Conservation (phyloP, 2,888 invertebrate species). For the Thymelicus acteon region DNA sequence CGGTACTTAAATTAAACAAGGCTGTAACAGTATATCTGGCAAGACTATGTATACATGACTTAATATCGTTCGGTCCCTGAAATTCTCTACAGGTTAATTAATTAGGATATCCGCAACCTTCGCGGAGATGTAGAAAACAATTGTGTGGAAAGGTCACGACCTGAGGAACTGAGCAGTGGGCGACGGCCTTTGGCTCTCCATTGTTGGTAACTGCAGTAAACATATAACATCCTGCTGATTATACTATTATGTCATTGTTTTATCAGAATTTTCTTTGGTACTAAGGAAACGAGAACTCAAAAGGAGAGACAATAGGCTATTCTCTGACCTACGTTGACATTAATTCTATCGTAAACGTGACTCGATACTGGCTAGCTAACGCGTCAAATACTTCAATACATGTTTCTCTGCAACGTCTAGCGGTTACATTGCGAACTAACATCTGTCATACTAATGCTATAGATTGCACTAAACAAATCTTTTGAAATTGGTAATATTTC, state of each 20-base stretch:
- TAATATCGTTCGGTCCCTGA: background rate
- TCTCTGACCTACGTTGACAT: background rate
- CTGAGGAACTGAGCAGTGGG: slow-evolving; percentile 43
- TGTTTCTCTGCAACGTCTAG: too few relatives aligned
- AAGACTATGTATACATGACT: too few relatives aligned
- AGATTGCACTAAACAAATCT: too few relatives aligned
- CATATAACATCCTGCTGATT: slow-evolving; percentile 29
- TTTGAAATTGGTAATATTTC: too few relatives aligned
- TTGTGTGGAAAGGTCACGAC: slow-evolving; percentile 56
- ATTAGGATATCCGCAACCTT: background rate
- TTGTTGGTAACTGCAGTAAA: slow-evolving; percentile 34
- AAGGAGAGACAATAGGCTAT: background rate
- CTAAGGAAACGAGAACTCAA: background rate
- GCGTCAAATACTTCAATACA: background rate
- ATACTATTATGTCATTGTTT: slow-evolving; percentile 22
- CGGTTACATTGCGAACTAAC: too few relatives aligned
- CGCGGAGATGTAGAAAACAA: slow-evolving; percentile 39
- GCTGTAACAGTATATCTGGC: too few relatives aligned
- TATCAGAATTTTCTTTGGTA: background rate
- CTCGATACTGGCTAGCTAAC: background rate
- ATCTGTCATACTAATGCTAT: too few relatives aligned
- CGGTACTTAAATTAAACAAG: too few relatives aligned
- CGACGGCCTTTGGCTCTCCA: slow-evolving; percentile 42
- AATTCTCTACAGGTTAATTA: background rate
- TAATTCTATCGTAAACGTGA: too few relatives aligned